A percentile compares a stretch with the other conserved stretches of the same genome.
Evolutionary conservation across 2,888 invertebrate species (phyloP).

Genomic region (Drosophila multiciliata): DNA sequence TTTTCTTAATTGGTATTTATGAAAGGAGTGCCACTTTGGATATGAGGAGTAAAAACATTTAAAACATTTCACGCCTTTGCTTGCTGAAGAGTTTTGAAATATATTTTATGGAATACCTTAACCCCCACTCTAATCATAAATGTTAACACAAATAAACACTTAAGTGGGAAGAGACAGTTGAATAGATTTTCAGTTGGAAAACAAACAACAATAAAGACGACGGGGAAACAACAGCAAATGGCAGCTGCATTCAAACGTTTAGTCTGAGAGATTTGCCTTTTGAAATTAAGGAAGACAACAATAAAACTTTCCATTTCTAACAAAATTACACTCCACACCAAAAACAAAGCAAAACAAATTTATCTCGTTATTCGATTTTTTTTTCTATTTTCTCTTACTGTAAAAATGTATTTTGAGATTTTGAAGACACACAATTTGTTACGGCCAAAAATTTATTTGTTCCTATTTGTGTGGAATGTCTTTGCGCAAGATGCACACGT

Average conservation of each 20-base stretch:
- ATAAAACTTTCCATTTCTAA: conserved; percentile 78
- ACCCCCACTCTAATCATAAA: conserved; percentile 11
- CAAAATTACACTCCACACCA: conserved; percentile 54
- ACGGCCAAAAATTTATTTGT: not conserved
- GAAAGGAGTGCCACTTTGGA: not conserved
- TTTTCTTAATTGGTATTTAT: not conserved
- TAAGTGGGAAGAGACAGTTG: conserved; percentile 54
- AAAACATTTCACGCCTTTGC: conserved; percentile 1
- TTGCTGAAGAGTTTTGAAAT: conserved; percentile 1
- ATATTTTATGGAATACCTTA: conserved; percentile 11
- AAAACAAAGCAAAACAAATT: conserved; percentile 70
- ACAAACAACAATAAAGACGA: conserved; percentile 29
- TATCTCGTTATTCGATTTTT: conserved; percentile 59
- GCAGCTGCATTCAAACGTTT: conserved; percentile 71
- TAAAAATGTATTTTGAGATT: conserved; percentile 27
- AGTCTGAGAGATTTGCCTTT: conserved; percentile 67
- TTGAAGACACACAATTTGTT: not conserved
- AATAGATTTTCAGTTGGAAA: conserved; percentile 61
- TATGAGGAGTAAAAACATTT: not conserved
- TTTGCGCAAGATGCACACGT: conserved; percentile 52
- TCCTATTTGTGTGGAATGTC: conserved; percentile 16
- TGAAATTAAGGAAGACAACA: conserved; percentile 60
- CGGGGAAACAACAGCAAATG: conserved; percentile 27
- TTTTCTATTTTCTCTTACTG: conserved; percentile 13
- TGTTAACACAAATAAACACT: conserved; percentile 29